Evolutionary conservation across 2,888 invertebrate genomes (phyloP).

Genomic region (Platycheirus rosarum): DNA sequence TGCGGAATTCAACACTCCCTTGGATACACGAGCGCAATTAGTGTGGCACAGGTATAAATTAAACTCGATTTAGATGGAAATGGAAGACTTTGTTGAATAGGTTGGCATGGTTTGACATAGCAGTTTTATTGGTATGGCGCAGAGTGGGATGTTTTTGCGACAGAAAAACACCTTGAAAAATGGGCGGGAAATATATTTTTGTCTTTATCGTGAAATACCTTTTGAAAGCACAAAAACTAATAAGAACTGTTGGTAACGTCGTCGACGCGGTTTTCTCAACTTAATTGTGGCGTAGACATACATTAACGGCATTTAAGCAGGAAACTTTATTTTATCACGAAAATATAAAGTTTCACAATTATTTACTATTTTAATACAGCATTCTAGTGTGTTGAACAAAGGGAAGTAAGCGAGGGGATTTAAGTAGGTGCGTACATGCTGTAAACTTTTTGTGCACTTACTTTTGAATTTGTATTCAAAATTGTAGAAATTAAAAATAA

Average conservation of each 20-base stretch:
- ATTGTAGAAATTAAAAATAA: no score
- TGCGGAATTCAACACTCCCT: constrained; percentile 63
- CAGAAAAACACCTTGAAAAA: no score
- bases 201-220: neutral
- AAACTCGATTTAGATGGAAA: constrained; percentile 51
- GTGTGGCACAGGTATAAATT: constrained; percentile 63
- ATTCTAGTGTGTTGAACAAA: no score
- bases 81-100: neutral
- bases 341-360: neutral
- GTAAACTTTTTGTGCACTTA: no score
- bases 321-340: constrained; percentile 1
- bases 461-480: no score
- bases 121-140: neutral
- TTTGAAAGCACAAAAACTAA: constrained; percentile 32
- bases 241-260: constrained; percentile 53
- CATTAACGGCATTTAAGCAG: constrained; percentile 4
- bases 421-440: no score
- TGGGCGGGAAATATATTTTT: no score
- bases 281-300: constrained; percentile 48
- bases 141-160: no score
- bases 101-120: neutral
- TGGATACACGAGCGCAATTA: constrained; percentile 65
- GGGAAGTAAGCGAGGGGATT: no score
- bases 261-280: constrained; percentile 26
- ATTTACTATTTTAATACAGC: no score